A percentile compares a stretch with the other conserved stretches of the same genome.
phyloP scores from a whole-genome alignment of 2,888 invertebrate genomes.

The Brachynemurus nebulosus region DNA sequence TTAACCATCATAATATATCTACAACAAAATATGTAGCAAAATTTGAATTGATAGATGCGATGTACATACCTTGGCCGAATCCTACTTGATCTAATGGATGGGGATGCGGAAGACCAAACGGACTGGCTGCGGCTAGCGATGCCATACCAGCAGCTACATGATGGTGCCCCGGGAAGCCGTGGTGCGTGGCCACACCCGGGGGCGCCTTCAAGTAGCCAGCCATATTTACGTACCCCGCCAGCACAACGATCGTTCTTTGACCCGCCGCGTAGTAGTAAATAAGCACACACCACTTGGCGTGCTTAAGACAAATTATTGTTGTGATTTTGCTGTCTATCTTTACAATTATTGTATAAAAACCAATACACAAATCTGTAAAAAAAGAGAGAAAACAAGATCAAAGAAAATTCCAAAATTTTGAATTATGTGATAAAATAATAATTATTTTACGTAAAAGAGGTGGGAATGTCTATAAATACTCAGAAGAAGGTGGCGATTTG shows the following conservation, averaged over 20 bases:
- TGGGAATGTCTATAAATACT: no score
- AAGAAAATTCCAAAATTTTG: no score
- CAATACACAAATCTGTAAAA: no score
- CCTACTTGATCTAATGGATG: slow-evolving; percentile 28
- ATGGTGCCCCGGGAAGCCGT: slow-evolving; percentile 23
- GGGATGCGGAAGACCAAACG: slow-evolving; percentile 23
- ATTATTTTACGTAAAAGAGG: no score
- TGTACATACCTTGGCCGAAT: slow-evolving; percentile 29
- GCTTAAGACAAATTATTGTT: no score
- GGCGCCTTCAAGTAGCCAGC: slow-evolving; percentile 18
- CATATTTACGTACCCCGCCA: slow-evolving; percentile 24
- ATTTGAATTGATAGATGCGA: not conserved
- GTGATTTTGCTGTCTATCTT: no score
- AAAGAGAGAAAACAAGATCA: no score
- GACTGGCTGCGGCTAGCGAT: slow-evolving; percentile 23
- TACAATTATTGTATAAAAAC: no score
- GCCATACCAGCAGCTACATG: slow-evolving; percentile 23
- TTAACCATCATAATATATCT: not conserved
- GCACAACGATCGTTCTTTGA: not conserved
- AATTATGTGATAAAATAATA: no score
- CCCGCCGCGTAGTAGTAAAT: not conserved
- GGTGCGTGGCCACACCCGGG: slow-evolving; percentile 20
- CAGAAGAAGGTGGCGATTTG: no score
- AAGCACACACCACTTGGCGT: not conserved
- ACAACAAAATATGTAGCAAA: not conserved